phyloP scores from a whole-genome alignment of 2,797 vertebrate genomes.

The Squalus acanthias region DNA sequence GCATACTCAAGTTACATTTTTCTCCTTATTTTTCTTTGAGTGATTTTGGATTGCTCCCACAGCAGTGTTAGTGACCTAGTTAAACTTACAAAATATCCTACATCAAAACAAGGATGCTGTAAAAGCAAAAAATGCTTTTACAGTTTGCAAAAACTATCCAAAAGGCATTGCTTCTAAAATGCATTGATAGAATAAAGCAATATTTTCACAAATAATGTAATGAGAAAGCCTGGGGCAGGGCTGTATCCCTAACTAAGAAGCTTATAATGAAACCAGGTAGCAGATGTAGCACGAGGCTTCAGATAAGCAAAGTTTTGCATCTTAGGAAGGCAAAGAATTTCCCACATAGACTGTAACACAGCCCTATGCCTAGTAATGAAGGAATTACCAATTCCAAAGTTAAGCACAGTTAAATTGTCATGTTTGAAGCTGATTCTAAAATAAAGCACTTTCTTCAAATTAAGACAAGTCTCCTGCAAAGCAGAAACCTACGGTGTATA shows the following conservation, averaged over 20 bases:
- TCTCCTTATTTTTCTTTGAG: background rate
- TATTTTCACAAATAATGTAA: slow-evolving; percentile 12
- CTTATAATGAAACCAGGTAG: background rate
- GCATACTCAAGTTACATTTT: background rate
- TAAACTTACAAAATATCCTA: slow-evolving; percentile 1
- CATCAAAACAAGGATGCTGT: background rate
- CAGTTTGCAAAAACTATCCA: background rate
- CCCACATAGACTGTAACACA: background rate
- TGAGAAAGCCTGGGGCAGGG: background rate
- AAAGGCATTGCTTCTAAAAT: background rate
- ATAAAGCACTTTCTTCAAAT: background rate
- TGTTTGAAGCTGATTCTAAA: background rate
- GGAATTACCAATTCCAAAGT: background rate
- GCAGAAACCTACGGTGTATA: background rate
- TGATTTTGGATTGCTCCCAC: background rate
- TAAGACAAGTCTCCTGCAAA: background rate
- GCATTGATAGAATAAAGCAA: background rate
- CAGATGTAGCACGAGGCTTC: background rate
- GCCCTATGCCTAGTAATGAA: background rate
- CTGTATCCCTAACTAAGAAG: background rate
- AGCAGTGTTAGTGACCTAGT: background rate
- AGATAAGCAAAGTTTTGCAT: slow-evolving; percentile 3
- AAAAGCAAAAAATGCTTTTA: background rate
- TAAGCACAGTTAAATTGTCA: background rate
- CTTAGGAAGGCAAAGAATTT: background rate